Conservation (phyloP, 2,888 invertebrate species). For the Corbicula japonica region DNA sequence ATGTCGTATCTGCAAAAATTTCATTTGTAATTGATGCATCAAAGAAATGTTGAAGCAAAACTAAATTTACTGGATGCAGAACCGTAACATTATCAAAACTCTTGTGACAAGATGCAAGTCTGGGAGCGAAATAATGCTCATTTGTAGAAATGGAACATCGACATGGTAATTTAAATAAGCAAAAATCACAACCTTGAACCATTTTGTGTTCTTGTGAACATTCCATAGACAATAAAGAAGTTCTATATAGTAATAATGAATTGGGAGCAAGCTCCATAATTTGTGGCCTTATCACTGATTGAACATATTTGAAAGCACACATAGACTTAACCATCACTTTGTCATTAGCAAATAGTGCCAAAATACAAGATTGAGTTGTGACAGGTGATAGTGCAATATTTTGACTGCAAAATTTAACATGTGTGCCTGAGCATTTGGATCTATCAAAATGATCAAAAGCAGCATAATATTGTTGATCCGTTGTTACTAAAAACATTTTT, state of each 20-base stretch:
- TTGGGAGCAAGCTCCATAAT: conserved; percentile 36
- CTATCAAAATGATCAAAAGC: conserved; percentile 4
- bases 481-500: conserved; percentile 24
- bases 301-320: conserved; percentile 44
- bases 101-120: conserved; percentile 30
- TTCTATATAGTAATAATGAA: conserved; percentile 37
- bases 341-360: conserved; percentile 46
- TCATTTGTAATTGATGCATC: conserved; percentile 13
- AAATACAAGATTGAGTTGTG: conserved; percentile 25
- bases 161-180: conserved; percentile 46
- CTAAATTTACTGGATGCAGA: conserved; percentile 50
- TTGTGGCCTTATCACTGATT: conserved; percentile 30
- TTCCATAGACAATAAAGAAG: conserved; percentile 29
- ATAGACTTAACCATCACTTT: conserved; percentile 19
- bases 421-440: conserved; percentile 2
- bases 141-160: conserved; percentile 47
- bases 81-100: conserved; percentile 7
- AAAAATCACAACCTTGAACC: conserved; percentile 49
- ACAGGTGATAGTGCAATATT: conserved; percentile 39
- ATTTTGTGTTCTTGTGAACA: conserved; percentile 34
- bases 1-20: conserved; percentile 42
- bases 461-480: conserved; percentile 34
- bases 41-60: conserved; percentile 52
- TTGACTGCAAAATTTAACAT: conserved; percentile 11
- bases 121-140: conserved; percentile 29